A percentile compares a stretch with the other conserved stretches of the same genome.
Evolutionary conservation across 2,888 invertebrate genomes (phyloP).

Genomic region (Chrysomela aeneicollis): DNA sequence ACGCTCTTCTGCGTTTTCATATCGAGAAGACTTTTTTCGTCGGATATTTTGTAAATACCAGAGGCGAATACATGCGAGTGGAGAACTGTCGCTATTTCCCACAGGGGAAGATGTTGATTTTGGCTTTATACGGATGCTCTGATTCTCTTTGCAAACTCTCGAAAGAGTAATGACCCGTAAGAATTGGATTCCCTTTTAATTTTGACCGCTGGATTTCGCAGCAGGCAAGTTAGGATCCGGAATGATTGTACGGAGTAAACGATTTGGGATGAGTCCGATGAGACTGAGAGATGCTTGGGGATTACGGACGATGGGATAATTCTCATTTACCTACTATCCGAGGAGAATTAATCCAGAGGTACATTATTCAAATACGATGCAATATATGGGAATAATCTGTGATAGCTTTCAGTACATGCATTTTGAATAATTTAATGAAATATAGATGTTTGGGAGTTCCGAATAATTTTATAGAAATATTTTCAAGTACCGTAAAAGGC

Average conservation of each 20-base stretch:
- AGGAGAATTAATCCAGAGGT: not conserved
- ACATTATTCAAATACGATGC: too few species aligned
- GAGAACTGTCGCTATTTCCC: not conserved
- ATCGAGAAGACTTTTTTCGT: conserved; percentile 1
- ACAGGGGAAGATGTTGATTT: conserved; percentile 18
- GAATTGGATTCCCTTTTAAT: conserved; percentile 20
- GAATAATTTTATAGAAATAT: too few species aligned
- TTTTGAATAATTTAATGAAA: too few species aligned
- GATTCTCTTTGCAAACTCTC: conserved; percentile 3
- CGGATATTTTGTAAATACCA: conserved; percentile 13
- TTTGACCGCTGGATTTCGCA: conserved; percentile 11
- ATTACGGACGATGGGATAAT: not conserved
- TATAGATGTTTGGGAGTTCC: too few species aligned
- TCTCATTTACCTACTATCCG: not conserved
- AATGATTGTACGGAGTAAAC: conserved; percentile 10
- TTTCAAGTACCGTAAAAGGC: too few species aligned
- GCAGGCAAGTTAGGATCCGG: conserved; percentile 2
- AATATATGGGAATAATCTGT: too few species aligned
- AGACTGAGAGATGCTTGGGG: not conserved
- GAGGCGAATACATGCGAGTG: not conserved
- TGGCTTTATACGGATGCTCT: not conserved
- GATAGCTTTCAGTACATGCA: too few species aligned
- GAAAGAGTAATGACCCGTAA: conserved; percentile 16
- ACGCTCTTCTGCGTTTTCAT: conserved; percentile 6
- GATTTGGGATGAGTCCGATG: not conserved